Percentiles rank a stretch among this genome's conserved stretches.
Evolutionary conservation across 2,797 vertebrate species (phyloP).

Genomic region (Melanogrammus aeglefinus): DNA sequence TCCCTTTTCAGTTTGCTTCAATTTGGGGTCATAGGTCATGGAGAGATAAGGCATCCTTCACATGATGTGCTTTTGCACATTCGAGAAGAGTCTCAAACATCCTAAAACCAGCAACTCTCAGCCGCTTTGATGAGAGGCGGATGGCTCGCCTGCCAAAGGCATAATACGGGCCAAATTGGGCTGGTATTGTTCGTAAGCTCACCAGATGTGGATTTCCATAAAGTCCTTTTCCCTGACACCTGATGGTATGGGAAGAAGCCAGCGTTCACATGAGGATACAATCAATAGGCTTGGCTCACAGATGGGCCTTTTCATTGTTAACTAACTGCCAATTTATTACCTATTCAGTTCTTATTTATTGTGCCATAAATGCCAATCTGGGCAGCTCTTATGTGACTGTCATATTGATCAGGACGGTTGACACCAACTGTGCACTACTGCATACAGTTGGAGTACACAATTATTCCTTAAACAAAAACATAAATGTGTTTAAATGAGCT

Average conservation of each 20-base stretch:
- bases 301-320: constrained; percentile 61
- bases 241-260: constrained; percentile 51
- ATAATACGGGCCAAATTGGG: constrained; percentile 62
- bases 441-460: background rate
- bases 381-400: constrained; percentile 33
- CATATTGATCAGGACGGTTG: constrained; percentile 29
- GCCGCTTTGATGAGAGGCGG: constrained; percentile 11
- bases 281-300: constrained; percentile 52
- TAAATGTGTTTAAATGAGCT: background rate
- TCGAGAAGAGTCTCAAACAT: constrained; percentile 3
- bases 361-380: constrained; percentile 43
- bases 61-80: background rate
- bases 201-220: constrained; percentile 68
- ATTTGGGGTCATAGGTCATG: constrained; percentile 6
- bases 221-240: constrained; percentile 50
- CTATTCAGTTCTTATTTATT: constrained; percentile 60
- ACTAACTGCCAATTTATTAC: constrained; percentile 54
- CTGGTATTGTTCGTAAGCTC: constrained; percentile 59
- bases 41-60: background rate
- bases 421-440: background rate
- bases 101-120: constrained; percentile 22
- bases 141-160: constrained; percentile 52
- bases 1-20: background rate
- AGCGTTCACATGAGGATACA: constrained; percentile 58
- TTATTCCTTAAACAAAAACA: background rate